Evolutionary conservation across 2,797 vertebrate species (phyloP), one percentile per base, ranked within the genome.

Genomic region (Myotis planiceps): DNA sequence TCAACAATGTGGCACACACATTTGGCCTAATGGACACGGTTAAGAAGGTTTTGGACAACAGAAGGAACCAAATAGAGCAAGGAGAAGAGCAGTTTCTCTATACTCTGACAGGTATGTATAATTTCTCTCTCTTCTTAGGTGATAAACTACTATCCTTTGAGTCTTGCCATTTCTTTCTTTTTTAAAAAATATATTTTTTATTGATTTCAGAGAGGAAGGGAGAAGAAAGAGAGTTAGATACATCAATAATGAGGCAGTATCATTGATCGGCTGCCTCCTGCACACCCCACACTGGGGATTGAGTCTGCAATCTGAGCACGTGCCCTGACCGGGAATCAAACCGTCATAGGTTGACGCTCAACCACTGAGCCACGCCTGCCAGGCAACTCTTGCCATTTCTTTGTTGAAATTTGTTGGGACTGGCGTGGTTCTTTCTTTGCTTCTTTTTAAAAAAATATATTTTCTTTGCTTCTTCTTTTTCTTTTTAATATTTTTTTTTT

Each of bases 11-110:
- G 39, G 99, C 99, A 87, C 99, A 99, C 98, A 99, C 99, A 21
- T 99, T 99, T 98, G 99, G 99, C 79, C 98, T 99, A 49, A 99
- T 99, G 98, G 99, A 99, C 97, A 99, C 99, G 0, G 99, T 99
- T 95, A 99, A 99, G 97, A 99, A 99, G 97, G 99, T 99, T 92
- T 97, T 99, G 98, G 99, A 99, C 96, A 99, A 99, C 98, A 99
- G 99, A 92, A 98, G 98, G 97, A 99, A 98, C 98, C 99, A 98
- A 94, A 98, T 98, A 12, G 98, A 99, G 83, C 99, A 99, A 82
- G 99, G 98, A 93, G 99, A 99, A 97, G 99, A 99, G 75, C 99
- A 98, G 93, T 98, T 99, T 95, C 99, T 99, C 68, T 98, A 98
- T 88, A 97, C 98, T 10, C 97, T 99, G 96, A 98, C 98, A 97